phyloP scores from a whole-genome alignment of 2,888 invertebrate genomes.

The Mythimna vitellina region DNA sequence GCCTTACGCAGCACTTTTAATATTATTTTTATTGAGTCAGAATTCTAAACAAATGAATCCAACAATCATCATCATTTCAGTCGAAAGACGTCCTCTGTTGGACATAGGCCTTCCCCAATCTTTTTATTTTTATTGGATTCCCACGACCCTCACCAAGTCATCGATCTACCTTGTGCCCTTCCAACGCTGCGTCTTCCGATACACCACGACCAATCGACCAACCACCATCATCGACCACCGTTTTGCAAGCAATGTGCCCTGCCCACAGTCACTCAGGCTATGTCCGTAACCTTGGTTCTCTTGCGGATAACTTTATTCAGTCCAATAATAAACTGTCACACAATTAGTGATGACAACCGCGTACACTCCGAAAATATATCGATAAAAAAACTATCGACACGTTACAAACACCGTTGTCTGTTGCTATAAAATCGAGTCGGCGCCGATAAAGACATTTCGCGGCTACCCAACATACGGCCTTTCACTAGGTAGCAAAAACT shows the following conservation, averaged over 20 bases:
- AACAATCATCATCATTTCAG: too few relatives aligned
- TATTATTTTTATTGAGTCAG: too few relatives aligned
- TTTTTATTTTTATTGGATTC: too few relatives aligned
- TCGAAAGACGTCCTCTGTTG: too few relatives aligned
- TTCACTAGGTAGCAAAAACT: slow-evolving; percentile 75
- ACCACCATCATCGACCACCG: too few relatives aligned
- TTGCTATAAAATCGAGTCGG: slow-evolving; percentile 75
- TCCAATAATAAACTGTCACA: slow-evolving; percentile 1
- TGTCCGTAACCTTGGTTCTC: too few relatives aligned
- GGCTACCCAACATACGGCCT: slow-evolving; percentile 71
- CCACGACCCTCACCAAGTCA: neutral
- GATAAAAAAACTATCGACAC: slow-evolving; percentile 57
- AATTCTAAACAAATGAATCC: too few relatives aligned
- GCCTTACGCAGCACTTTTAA: too few relatives aligned
- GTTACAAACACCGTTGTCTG: slow-evolving; percentile 39
- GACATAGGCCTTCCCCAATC: neutral
- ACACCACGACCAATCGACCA: neutral
- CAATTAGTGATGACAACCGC: slow-evolving; percentile 43
- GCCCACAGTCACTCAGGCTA: neutral
- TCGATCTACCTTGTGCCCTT: neutral
- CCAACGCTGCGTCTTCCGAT: neutral
- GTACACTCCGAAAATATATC: slow-evolving; percentile 32
- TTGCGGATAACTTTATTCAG: too few relatives aligned
- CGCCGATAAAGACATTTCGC: slow-evolving; percentile 82
- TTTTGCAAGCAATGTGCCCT: neutral